A percentile compares a stretch with the other conserved stretches of the same genome.
Conservation (phyloP, 2,113 vertebrate genomes). For the Campylomormyrus tamandua region DNA sequence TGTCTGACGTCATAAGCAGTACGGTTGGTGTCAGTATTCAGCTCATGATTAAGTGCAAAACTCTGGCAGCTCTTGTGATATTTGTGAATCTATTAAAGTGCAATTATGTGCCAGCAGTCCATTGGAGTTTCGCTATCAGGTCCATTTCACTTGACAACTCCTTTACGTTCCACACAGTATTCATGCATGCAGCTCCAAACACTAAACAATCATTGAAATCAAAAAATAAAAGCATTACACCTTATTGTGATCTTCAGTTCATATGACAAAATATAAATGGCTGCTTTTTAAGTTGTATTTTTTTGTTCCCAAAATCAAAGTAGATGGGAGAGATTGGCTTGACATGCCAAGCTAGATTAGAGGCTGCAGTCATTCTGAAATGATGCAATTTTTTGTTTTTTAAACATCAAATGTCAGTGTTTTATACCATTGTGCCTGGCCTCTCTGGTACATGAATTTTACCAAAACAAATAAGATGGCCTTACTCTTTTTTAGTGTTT, state of each 20-base stretch:
- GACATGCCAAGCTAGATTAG: slow-evolving; percentile 20
- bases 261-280: slow-evolving; percentile 8
- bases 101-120: slow-evolving; percentile 49
- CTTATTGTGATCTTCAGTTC: slow-evolving; percentile 3
- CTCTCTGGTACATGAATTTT: slow-evolving; percentile 23
- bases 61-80: slow-evolving; percentile 28
- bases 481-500: slow-evolving; percentile 24
- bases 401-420: slow-evolving; percentile 28
- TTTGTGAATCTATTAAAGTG: slow-evolving; percentile 50
- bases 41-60: slow-evolving; percentile 28
- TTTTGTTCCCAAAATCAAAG: slow-evolving; percentile 11
- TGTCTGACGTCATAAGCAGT: slow-evolving; percentile 33
- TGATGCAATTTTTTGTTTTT: slow-evolving; percentile 24
- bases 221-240: background rate
- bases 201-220: slow-evolving; percentile 41
- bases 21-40: slow-evolving; percentile 39
- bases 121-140: slow-evolving; percentile 24
- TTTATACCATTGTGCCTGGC: slow-evolving; percentile 29
- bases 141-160: slow-evolving; percentile 40
- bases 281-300: slow-evolving; percentile 5
- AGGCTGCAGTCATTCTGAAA: slow-evolving; percentile 28
- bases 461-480: slow-evolving; percentile 34
- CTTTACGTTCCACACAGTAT: slow-evolving; percentile 53
- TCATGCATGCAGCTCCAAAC: slow-evolving; percentile 36
- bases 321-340: slow-evolving; percentile 5